Base-by-base conservation (phyloP, 2,113 vertebrate genomes). In the Pelmatolapia mariae region DNA sequence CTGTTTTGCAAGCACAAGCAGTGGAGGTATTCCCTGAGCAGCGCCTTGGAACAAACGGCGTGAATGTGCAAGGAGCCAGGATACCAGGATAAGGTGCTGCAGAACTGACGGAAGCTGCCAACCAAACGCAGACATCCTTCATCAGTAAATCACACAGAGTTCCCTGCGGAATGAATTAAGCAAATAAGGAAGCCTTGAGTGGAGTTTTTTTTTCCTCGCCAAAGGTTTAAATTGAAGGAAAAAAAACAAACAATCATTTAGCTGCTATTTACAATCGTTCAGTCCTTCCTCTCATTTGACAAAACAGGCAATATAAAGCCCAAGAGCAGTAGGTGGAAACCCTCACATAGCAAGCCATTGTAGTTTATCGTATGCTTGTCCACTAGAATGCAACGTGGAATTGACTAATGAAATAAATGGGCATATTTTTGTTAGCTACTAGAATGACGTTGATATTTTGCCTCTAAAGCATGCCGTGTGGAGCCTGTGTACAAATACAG, bases 241-340 rank as follows among this genome's bases (percentile, higher is more conserved):
- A 91, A 92, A 96, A 95, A 95, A 13, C 6, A 96, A 95, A 95
- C 95, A 96, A 96, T 97, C 95, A 95, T 95, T 96, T 96, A 95
- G 96, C 96, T 96, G 96, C 96, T 96, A 96, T 92, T 94, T 94
- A 95, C 94, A 95, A 97, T 96, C 94, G 86, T 96, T 95, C 36
- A n/a, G 83, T 80, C 88, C 80, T 85, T 91, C 81, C 87, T 93
- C 86, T 87, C 86, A 91, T 91, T 90, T 81, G 85, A 92, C 73
- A 87, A 90, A 92, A 87, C 82, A 87, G 94, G 95, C 95, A 96
- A 94, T 93, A 95, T 92, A 91, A 92, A 56, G 89, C 92, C 90
- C 83, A 88, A 86, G 84, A 89, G 89, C 87, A 87, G 85, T 91
- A 90, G 76, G 87, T 86, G 90, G 91, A 92, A 89, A 81, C 81